Conservation (phyloP, 1,140 invertebrate species). For the Cotesia typhae region DNA sequence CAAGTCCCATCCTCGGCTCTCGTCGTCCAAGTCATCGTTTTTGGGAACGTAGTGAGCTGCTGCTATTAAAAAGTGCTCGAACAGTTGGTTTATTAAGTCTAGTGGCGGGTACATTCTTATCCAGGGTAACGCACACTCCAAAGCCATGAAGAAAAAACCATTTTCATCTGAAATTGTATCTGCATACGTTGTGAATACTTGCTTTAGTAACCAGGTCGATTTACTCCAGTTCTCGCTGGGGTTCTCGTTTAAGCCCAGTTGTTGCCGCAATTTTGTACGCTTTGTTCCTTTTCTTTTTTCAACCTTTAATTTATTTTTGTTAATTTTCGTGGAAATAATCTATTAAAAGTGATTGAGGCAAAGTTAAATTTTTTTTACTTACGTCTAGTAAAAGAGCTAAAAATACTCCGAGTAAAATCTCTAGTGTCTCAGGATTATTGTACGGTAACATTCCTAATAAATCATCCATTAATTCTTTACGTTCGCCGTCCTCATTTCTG, state of each 20-base stretch:
- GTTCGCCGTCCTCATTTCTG: slow-evolving; percentile 36
- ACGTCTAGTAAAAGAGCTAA: slow-evolving; percentile 85
- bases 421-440: slow-evolving; percentile 47
- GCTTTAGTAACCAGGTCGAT: slow-evolving; percentile 52
- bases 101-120: slow-evolving; percentile 53
- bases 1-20: slow-evolving; percentile 50
- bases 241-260: slow-evolving; percentile 37
- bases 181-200: slow-evolving; percentile 55
- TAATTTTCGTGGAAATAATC: neutral
- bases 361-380: slow-evolving; percentile 44
- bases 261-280: slow-evolving; percentile 41
- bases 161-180: slow-evolving; percentile 39
- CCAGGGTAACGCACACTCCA: slow-evolving; percentile 59
- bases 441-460: slow-evolving; percentile 55
- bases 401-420: slow-evolving; percentile 66
- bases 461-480: slow-evolving; percentile 54
- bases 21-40: slow-evolving; percentile 42
- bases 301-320: slow-evolving; percentile 27
- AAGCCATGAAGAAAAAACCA: slow-evolving; percentile 48
- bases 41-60: slow-evolving; percentile 53
- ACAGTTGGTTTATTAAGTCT: slow-evolving; percentile 54
- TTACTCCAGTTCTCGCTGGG: slow-evolving; percentile 51
- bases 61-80: slow-evolving; percentile 54
- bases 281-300: slow-evolving; percentile 45
- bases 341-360: neutral